phyloP scores from a whole-genome alignment of 1,140 invertebrate species.

The Aphaenogaster ashmeadi region DNA sequence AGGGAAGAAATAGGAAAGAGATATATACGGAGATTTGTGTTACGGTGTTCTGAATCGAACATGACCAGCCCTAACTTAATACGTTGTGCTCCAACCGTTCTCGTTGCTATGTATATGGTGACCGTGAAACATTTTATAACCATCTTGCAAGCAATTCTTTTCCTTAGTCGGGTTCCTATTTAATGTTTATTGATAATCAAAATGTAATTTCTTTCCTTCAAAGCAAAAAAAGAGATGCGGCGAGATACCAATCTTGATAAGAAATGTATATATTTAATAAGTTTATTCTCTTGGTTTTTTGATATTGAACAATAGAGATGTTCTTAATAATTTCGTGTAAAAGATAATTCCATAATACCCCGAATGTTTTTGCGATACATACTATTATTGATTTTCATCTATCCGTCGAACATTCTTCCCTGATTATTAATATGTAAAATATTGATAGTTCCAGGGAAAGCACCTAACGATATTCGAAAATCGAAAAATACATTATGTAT shows the following conservation, averaged over 20 bases:
- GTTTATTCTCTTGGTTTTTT: background rate
- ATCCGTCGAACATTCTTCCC: background rate
- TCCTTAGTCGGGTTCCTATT: background rate
- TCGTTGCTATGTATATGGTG: conserved; percentile 29
- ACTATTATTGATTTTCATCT: conserved; percentile 2
- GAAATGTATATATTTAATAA: background rate
- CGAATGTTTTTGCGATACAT: background rate
- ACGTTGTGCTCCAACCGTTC: background rate
- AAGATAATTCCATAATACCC: conserved; percentile 3
- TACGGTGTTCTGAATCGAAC: conserved; percentile 49
- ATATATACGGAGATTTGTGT: too few relatives aligned
- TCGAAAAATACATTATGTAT: conserved; percentile 4
- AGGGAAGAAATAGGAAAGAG: conserved; percentile 27
- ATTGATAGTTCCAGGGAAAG: conserved; percentile 3
- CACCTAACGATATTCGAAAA: conserved; percentile 19
- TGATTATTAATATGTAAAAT: conserved; percentile 2
- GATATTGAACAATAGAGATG: background rate
- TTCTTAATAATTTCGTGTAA: background rate
- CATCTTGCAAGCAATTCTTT: background rate
- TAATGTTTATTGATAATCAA: background rate
- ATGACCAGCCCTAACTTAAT: conserved; percentile 70
- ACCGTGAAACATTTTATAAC: conserved; percentile 37
- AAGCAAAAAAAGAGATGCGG: background rate
- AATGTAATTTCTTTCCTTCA: background rate
- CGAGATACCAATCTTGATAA: too few relatives aligned